phyloP scores from a whole-genome alignment of 1,140 invertebrate genomes.

The Heliothis virescens region DNA sequence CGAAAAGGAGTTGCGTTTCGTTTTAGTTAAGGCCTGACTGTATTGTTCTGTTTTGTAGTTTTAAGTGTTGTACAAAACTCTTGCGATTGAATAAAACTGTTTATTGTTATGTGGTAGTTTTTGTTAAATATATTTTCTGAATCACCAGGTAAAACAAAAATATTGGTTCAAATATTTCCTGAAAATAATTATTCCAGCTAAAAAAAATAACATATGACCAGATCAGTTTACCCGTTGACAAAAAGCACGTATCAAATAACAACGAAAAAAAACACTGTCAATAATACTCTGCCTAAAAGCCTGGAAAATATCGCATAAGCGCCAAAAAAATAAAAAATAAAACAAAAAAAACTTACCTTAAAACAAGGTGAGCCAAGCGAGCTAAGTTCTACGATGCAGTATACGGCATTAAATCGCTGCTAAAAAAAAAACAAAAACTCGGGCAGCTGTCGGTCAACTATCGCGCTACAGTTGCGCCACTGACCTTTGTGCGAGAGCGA shows the following conservation, averaged over 20 bases:
- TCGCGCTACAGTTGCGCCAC: conserved; percentile 14
- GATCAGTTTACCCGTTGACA: too few species aligned
- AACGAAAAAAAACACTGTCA: too few species aligned
- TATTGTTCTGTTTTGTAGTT: conserved; percentile 53
- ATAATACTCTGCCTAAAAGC: too few species aligned
- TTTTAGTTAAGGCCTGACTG: conserved; percentile 64
- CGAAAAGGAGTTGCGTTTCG: conserved; percentile 32
- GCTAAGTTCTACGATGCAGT: not conserved
- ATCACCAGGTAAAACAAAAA: not conserved
- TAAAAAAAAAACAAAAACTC: not conserved
- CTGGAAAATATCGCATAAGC: not conserved
- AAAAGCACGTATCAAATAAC: too few species aligned
- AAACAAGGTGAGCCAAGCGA: not conserved
- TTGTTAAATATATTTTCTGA: not conserved
- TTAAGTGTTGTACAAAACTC: conserved; percentile 76
- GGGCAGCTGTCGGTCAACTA: conserved; percentile 18
- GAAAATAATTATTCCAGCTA: not conserved
- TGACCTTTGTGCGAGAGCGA: conserved; percentile 97
- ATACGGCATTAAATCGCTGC: not conserved
- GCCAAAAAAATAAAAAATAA: not conserved
- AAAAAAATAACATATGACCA: too few species aligned
- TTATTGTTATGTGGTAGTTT: conserved; percentile 52
- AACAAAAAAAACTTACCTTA: conserved; percentile 4
- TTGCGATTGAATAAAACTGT: conserved; percentile 68
- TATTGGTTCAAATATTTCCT: not conserved